These are phyloP conservation scores for Lepidocolaptes lacrymiger DNA, from an alignment of 2,797 vertebrate genomes.

Conservation along the genomic window DNA sequence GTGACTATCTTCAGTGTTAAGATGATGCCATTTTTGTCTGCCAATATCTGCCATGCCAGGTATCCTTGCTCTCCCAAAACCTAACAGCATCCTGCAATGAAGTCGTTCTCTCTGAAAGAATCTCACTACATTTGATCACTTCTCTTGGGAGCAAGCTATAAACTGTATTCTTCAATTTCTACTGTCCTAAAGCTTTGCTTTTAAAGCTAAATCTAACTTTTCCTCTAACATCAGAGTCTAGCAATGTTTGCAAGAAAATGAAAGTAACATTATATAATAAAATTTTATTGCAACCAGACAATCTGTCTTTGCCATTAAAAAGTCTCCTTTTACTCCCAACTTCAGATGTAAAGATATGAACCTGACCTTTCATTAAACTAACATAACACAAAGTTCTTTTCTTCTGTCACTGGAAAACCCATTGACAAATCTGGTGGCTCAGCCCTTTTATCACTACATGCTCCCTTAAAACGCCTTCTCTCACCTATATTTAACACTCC, in stretches of 20 bases:
- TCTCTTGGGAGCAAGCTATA: neutral
- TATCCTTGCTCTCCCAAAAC: neutral
- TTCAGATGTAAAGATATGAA: neutral
- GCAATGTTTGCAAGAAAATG: neutral
- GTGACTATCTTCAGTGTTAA: neutral
- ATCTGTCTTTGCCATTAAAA: neutral
- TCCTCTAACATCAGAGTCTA: neutral
- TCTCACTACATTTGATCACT: neutral
- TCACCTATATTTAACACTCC: neutral
- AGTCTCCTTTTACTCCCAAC: neutral
- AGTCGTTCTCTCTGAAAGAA: neutral
- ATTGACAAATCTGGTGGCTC: neutral
- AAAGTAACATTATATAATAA: neutral
- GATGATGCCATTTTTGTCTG: neutral
- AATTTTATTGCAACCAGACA: neutral
- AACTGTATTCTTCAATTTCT: neutral
- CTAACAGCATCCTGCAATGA: neutral
- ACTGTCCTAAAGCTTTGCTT: neutral
- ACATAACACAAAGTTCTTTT: neutral
- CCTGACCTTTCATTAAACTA: neutral
- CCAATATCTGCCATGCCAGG: neutral
- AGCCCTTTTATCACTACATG: neutral
- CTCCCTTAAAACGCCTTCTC: neutral
- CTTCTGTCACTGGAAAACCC: neutral
- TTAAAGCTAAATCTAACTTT: neutral